Evolutionary conservation across 2,888 invertebrate genomes (phyloP), one percentile per base, ranked within the genome.

Genomic region (Acanthosepion pharaonis): DNA sequence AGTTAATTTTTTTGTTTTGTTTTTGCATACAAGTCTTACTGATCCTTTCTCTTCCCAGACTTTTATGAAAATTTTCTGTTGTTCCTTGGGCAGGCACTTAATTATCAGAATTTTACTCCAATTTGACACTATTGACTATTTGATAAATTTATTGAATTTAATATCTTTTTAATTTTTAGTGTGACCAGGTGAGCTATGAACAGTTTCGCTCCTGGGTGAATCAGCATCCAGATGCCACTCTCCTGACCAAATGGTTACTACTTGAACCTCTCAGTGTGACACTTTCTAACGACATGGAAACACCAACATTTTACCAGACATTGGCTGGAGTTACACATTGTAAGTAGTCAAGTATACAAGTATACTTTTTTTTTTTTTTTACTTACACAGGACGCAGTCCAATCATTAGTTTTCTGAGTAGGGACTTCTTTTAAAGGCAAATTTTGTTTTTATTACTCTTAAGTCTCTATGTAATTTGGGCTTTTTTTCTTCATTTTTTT

Each of bases 291-390:
- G 99, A 99, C 96, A 97, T 98, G 97, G 99, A 99, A 97, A 99
- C 99, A 1, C 98, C 98, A 9, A 99, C 99, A 0, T 99, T 99
- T 97, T 99, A 99, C 97, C 99, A 99, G 97, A 99, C 99, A 94
- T 98, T 99, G 95, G 99, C 99, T 91, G 99, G 99, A 64, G 99
- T 99, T 64, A 99, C 99, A 49, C 99, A 99, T 98, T 98, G 98
- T 98, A 97, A 98, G 98, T 97, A 93, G 51, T 25, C 6, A 93
- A 93, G 42, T 49, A 28, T 25, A 33, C 11, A 4, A 59, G 23
- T 59, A 23, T 20, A 25, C 5, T 20, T 59, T 59, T 33, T 33
- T 33, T 33, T 33, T 33, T 33, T 33, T 33, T 33, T 1, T 33
- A 33, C 33, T 33, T 33, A 33, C 33, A 33, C 15, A 18, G n/a